Evolutionary conservation across 2,888 invertebrate species (phyloP), one percentile per base, ranked within the genome.

Genomic region (Odontocerum albicorne): DNA sequence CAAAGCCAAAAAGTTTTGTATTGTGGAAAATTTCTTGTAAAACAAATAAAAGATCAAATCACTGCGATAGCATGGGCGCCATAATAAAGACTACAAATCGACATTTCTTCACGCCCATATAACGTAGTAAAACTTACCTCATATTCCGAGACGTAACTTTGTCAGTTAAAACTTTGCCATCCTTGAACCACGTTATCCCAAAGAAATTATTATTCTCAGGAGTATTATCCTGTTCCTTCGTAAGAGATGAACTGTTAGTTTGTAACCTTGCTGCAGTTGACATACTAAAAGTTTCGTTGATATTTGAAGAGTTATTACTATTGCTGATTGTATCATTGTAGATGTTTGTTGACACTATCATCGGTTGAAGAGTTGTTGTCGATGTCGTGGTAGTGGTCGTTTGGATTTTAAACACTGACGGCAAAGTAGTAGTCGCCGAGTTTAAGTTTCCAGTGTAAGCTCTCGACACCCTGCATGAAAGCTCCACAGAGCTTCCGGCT

Each of bases 401-500:
- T 15, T 16, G 33, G n/a, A 50, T 13, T 32, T 42, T 46, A 10
- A 56, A 43, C 4, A 38, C 7, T 4, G 59, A 44, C 10, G 47
- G 36, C 8, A 27, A 16, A 3, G 49, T 39, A 3, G 52, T 49
- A 15, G 55, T 49, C 10, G 53, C 33, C 8, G 52, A 39, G 17
- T 60, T 52, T 20, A 59, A 49, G 13, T 67, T 68, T 39, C 71
- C 70, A 56, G 73, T 70, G 55, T 71, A 75, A 57, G 74, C 72
- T 40, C 75, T 68, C 12, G 73, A 72, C 35, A 77, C 74, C 64
- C 76, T 70, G 62, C 86, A 86, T 22, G 83, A 81, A 59, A 88
- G 74, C 69, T 87, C 86, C 63, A 88, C 86, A 51, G 84, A 81
- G 69, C 87, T 87, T 63, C 88, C 88, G 21, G 85, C 82, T 73